Percentiles rank a stretch among this genome's conserved stretches.
Evolutionary conservation across 2,888 invertebrate species (phyloP).

Genomic region (Tanaodytes sp.): DNA sequence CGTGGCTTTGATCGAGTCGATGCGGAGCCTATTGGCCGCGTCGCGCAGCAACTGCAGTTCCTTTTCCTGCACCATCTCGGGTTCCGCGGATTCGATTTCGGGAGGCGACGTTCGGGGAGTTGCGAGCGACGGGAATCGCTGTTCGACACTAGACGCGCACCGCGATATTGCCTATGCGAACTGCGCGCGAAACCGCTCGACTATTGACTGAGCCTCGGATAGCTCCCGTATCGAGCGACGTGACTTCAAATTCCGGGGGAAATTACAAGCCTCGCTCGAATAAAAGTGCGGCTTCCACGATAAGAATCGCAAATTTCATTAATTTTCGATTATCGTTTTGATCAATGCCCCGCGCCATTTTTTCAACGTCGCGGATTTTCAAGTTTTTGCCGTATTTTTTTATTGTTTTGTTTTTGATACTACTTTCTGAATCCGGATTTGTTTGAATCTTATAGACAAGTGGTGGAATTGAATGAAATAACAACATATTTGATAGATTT

Average conservation of each 20-base stretch:
- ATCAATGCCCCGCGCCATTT: too few species aligned
- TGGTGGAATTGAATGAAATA: too few species aligned
- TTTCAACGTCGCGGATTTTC: too few species aligned
- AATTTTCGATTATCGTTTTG: too few species aligned
- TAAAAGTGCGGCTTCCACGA: constrained; percentile 42
- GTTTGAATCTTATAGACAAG: too few species aligned
- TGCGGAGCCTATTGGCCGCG: constrained; percentile 78
- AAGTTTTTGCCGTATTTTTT: too few species aligned
- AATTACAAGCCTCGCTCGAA: constrained; percentile 49
- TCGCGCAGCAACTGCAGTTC: constrained; percentile 74
- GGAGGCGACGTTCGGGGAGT: background rate
- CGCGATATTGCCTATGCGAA: constrained; percentile 54
- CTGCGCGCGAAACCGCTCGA: constrained; percentile 57
- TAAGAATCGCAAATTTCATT: constrained; percentile 35
- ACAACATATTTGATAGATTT: background rate
- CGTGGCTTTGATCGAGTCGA: constrained; percentile 78
- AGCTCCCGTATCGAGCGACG: constrained; percentile 55
- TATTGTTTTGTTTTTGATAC: background rate
- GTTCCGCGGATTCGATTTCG: constrained; percentile 19
- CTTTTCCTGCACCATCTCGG: constrained; percentile 62
- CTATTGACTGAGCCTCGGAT: constrained; percentile 56
- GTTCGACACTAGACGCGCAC: constrained; percentile 60
- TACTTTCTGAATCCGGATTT: too few species aligned
- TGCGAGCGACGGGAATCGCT: too few species aligned
- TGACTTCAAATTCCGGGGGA: constrained; percentile 54